phyloP scores from a whole-genome alignment of 2,797 vertebrate species.

The Pantherophis alleghaniensis region DNA sequence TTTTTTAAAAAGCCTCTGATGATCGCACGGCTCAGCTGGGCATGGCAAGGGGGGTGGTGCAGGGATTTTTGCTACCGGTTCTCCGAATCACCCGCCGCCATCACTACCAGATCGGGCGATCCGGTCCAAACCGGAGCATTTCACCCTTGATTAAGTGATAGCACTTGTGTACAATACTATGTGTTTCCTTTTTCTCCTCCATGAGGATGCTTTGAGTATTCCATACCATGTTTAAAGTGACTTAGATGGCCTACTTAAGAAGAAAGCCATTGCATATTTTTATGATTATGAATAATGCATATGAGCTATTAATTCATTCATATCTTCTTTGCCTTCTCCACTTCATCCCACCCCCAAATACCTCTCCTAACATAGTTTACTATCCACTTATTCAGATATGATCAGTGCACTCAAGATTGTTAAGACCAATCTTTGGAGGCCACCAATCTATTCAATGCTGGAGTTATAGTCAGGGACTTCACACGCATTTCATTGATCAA shows the following conservation, averaged over 20 bases:
- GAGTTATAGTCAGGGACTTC: background rate
- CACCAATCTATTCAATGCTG: background rate
- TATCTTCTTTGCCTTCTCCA: background rate
- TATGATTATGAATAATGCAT: background rate
- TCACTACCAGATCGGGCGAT: too few species aligned
- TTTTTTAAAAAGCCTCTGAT: too few species aligned
- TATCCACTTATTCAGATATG: background rate
- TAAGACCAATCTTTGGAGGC: background rate
- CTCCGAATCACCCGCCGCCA: too few species aligned
- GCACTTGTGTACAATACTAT: background rate
- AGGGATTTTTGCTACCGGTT: too few species aligned
- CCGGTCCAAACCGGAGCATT: too few species aligned
- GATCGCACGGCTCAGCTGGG: too few species aligned
- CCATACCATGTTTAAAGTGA: background rate
- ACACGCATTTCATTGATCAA: background rate
- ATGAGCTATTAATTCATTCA: background rate
- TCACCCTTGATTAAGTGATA: background rate
- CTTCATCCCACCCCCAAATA: too few species aligned
- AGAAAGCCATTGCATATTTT: background rate
- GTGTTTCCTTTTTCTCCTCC: background rate
- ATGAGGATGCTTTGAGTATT: background rate
- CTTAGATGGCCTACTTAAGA: background rate
- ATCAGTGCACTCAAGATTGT: background rate
- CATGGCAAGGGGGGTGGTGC: too few species aligned
- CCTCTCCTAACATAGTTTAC: background rate